phyloP scores from a whole-genome alignment of 1,140 invertebrate genomes.

The Drosophila littoralis region DNA sequence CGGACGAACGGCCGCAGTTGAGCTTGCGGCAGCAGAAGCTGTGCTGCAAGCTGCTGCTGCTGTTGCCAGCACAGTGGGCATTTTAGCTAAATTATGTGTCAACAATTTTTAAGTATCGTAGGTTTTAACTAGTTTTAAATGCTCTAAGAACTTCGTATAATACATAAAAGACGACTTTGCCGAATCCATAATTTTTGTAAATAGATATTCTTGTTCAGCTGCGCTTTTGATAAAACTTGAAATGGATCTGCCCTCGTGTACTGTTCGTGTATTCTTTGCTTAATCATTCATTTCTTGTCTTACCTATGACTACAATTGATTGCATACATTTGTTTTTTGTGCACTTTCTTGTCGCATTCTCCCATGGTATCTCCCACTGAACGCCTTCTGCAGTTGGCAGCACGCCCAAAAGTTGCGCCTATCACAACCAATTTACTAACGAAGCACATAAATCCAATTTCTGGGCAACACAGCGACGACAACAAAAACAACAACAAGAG shows the following conservation, averaged over 20 bases:
- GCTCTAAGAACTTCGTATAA: too few species aligned
- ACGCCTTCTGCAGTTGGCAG: conserved; percentile 60
- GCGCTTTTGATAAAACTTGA: too few species aligned
- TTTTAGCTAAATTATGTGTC: not conserved
- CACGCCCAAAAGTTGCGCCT: conserved; percentile 63
- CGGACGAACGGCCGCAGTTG: conserved; percentile 43
- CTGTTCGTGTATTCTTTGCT: too few species aligned
- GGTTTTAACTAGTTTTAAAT: too few species aligned
- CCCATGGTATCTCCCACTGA: conserved; percentile 43
- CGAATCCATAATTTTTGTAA: too few species aligned
- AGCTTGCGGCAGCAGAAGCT: conserved; percentile 12
- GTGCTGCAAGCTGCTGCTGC: conserved; percentile 22
- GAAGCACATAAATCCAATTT: conserved; percentile 83
- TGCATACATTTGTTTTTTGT: too few species aligned
- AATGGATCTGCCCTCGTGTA: too few species aligned
- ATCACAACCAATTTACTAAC: conserved; percentile 83
- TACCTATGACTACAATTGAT: too few species aligned
- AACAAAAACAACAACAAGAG: conserved; percentile 16
- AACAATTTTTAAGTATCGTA: not conserved
- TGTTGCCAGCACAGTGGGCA: conserved; percentile 21
- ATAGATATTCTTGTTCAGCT: not conserved
- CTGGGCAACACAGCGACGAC: conserved; percentile 52
- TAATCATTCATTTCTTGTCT: too few species aligned
- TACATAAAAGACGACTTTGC: too few species aligned
- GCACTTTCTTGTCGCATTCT: too few species aligned